Base-by-base conservation (phyloP, 2,797 vertebrate genomes). In the Arnoldichthys spilopterus region DNA sequence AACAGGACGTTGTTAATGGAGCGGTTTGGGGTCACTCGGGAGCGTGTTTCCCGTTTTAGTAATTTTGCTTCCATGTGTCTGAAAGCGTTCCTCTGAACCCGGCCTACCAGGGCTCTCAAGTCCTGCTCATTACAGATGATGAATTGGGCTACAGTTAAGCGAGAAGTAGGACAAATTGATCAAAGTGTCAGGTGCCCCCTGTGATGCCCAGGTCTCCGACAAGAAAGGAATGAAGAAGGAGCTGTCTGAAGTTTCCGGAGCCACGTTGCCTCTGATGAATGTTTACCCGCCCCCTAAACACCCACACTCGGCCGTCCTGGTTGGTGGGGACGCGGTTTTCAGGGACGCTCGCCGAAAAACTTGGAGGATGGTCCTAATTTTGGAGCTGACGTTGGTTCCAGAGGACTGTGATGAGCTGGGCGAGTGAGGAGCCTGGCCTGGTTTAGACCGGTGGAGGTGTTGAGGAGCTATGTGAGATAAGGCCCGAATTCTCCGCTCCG, bases 131-230 rank as follows among this genome's bases (percentile, higher is more conserved):
- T 93, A 92, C 89, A 87, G 88, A 95, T 94, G 94, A 95, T 94
- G 90, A 94, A 95, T 94, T 92, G 92, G 88, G 89, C 89, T 91
- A 91, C 89, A 90, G 92, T 93, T 93, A 91, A 92, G 90, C 85
- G 77, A 87, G 90, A 95, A 94, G 91, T 94, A 94, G 93, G 92
- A 94, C 93, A 90, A 94, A 93, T 93, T 93, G 92, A 94, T 94
- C 93, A 93, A 94, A 94, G 90, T 95, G 93, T 90, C 93, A 94
- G 91, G 88, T 90, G 92, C 92, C 92, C 93, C 91, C 85, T 92
- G 91, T 93, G 91, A 94, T 91, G 91, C 89, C 89, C 87, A 77
- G 88, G 88, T 92, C 88, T 90, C 90, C 83, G 80, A 83, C 87
- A 92, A 91, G 90, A 91, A 89, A 79, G 84, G 84, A 87, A 86